Conservation (phyloP, 2,797 vertebrate genomes). For the Darevskia mixta region DNA sequence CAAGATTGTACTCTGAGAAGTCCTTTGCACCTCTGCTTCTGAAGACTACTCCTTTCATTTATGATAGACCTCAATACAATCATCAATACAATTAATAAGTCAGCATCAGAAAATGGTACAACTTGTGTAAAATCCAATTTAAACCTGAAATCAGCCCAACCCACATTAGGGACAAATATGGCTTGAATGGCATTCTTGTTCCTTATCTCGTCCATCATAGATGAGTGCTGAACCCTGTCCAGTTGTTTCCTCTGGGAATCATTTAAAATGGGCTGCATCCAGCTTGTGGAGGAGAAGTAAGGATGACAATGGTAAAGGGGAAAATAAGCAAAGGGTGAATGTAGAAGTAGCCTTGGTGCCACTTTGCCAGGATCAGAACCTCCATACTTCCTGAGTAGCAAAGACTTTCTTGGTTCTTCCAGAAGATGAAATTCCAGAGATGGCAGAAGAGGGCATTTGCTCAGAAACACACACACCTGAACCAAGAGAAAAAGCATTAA, state of each 20-base stretch:
- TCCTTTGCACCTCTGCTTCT: not conserved
- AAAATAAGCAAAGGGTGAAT: slow-evolving; percentile 6
- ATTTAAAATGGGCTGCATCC: not conserved
- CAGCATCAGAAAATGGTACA: not conserved
- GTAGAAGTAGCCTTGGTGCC: slow-evolving; percentile 40
- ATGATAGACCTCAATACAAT: not conserved
- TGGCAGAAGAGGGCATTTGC: slow-evolving; percentile 51
- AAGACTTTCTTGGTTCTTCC: slow-evolving; percentile 47
- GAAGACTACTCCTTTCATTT: not conserved
- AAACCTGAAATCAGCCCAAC: not conserved
- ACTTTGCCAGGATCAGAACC: slow-evolving; percentile 19
- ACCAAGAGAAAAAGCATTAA: slow-evolving; percentile 66
- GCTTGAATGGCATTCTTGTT: not conserved
- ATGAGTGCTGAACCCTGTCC: slow-evolving; percentile 11
- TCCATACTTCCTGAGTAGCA: slow-evolving; percentile 24
- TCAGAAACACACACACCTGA: slow-evolving; percentile 58
- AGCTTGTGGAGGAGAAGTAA: slow-evolving; percentile 21
- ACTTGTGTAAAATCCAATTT: slow-evolving; percentile 2
- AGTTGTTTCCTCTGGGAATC: not conserved
- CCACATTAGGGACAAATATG: not conserved
- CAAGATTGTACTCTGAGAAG: not conserved
- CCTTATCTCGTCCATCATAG: slow-evolving; percentile 18
- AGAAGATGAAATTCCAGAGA: slow-evolving; percentile 49
- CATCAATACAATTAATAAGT: not conserved
- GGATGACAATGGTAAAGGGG: slow-evolving; percentile 14